Percentiles rank a stretch among this genome's conserved stretches.
Conservation (phyloP, 1,140 invertebrate species). For the Drosophila sproati region DNA sequence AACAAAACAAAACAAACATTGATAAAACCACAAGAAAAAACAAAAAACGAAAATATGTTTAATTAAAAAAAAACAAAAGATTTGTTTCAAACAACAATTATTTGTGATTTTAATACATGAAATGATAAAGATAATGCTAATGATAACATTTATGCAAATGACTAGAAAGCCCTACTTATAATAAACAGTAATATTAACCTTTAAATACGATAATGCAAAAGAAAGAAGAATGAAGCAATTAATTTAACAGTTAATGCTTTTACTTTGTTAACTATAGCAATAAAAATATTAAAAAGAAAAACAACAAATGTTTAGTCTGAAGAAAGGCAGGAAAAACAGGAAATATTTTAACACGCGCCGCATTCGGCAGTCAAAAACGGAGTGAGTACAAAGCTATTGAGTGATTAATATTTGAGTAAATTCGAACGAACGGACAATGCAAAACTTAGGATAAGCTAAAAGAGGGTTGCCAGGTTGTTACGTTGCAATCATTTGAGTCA, state of each 20-base stretch:
- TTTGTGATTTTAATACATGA: slow-evolving; percentile 80
- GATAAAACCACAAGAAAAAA: slow-evolving; percentile 3
- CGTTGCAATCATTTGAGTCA: neutral
- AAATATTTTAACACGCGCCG: slow-evolving; percentile 43
- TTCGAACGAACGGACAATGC: no score
- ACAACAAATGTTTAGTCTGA: slow-evolving; percentile 10
- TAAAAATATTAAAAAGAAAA: slow-evolving; percentile 20
- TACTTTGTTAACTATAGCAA: slow-evolving; percentile 67
- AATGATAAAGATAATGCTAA: slow-evolving; percentile 62
- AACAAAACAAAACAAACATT: slow-evolving; percentile 20
- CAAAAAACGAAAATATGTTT: slow-evolving; percentile 21
- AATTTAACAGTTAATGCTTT: slow-evolving; percentile 64
- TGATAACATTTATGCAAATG: slow-evolving; percentile 57
- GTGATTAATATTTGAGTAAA: no score
- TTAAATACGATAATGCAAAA: slow-evolving; percentile 62
- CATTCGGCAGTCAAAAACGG: no score
- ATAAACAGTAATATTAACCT: slow-evolving; percentile 72
- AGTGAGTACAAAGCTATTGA: no score
- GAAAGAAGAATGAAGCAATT: slow-evolving; percentile 29
- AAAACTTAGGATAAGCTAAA: no score
- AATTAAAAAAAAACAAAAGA: slow-evolving; percentile 39
- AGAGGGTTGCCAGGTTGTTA: no score
- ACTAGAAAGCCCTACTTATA: slow-evolving; percentile 59
- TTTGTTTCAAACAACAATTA: slow-evolving; percentile 81
- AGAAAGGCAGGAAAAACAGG: slow-evolving; percentile 20